Base-by-base conservation (phyloP, 2,113 vertebrate genomes). In the Ictalurus furcatus region DNA sequence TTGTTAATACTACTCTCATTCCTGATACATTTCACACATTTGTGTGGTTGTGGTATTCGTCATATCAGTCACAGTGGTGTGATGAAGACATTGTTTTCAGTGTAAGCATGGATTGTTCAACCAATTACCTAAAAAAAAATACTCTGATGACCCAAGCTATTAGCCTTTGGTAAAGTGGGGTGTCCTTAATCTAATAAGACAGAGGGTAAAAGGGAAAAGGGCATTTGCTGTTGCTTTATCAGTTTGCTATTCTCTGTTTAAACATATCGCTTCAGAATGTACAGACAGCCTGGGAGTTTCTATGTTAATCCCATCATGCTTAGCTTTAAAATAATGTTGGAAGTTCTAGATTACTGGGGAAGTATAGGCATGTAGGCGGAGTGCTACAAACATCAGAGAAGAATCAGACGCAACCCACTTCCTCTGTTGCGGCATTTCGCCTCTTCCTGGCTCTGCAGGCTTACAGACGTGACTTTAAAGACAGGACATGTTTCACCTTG, bases 1-100 rank as follows among this genome's bases (percentile, higher is more conserved):
- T 91, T 89, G 85, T 94, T 94, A 91, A 89, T 90, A 30, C 25
- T 94, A 91, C 90, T 84, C 56, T 87, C 87, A 93, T 90, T 93
- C 92, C 91, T 92, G 92, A 93, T 93, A 90, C 63, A 48, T 84
- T 82, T 63, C 34, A 79, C 28, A 59, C 28, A 58, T 59, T 85
- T 87, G 12, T 86, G 28, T 84, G 88, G 78, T 90, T 30, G 37
- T 84, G 37, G 63, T 85, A 81, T 69, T 85, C n/a, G 23, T 11
- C 23, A 59, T 44, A 67, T 76, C 74, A 88, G 79, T 86, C 85
- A 76, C 56, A 85, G 44, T 61, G 79, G 84, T 71, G 44, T 63
- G 65, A 81, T 87, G 58, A 34, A n/a, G 37, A 52, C 25, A 65
- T n/a, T 88, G 6, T 71, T 73, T 34, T 59, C 2, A 11, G 59